A percentile compares a stretch with the other conserved stretches of the same genome.
phyloP scores from a whole-genome alignment of 2,888 invertebrate genomes.

The Coelopa pilipes region DNA sequence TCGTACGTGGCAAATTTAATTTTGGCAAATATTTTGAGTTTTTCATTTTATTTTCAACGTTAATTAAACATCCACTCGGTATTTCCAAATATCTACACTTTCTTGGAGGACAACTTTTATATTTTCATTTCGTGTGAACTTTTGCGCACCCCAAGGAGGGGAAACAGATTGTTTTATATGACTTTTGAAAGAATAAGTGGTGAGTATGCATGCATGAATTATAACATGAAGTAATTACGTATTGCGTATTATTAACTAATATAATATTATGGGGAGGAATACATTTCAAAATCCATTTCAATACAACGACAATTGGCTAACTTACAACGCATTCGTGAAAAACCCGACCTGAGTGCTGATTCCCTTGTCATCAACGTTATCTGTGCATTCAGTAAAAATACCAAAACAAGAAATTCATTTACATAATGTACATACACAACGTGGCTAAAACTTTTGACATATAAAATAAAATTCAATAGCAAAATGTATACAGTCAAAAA shows the following conservation, averaged over 20 bases:
- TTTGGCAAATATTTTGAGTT: conserved; percentile 30
- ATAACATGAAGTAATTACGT: not conserved
- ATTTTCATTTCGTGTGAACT: conserved; percentile 58
- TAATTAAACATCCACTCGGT: conserved; percentile 10
- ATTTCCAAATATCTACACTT: conserved; percentile 21
- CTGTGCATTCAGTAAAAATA: too few species aligned
- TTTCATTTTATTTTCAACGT: conserved; percentile 28
- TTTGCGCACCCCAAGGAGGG: conserved; percentile 65
- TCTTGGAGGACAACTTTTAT: conserved; percentile 35
- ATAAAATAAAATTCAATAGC: not conserved
- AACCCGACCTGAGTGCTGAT: too few species aligned
- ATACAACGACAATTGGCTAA: too few species aligned
- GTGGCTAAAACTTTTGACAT: not conserved
- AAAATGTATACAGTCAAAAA: not conserved
- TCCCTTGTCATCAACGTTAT: too few species aligned
- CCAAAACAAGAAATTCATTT: too few species aligned
- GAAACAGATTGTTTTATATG: conserved; percentile 82
- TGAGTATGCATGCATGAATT: conserved; percentile 68
- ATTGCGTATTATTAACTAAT: not conserved
- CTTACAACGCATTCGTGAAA: too few species aligned
- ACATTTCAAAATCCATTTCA: too few species aligned
- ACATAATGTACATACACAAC: not conserved
- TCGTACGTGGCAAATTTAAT: conserved; percentile 34
- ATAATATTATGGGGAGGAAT: too few species aligned
- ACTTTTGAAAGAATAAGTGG: conserved; percentile 95